phyloP scores from a whole-genome alignment of 2,797 vertebrate species.

The Avahi laniger region DNA sequence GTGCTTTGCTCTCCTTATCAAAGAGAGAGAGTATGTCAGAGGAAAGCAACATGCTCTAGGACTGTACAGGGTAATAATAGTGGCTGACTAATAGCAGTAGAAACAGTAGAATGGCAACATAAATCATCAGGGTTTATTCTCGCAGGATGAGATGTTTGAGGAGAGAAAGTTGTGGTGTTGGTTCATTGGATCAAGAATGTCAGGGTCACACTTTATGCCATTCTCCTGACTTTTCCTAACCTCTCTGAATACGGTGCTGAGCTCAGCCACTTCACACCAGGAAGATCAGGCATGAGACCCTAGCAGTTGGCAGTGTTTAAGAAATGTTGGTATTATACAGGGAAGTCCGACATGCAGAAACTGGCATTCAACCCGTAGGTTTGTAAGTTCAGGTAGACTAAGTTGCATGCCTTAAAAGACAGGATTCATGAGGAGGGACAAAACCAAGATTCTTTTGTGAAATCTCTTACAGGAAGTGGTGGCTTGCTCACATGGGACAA shows the following conservation, averaged over 20 bases:
- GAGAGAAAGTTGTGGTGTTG: neutral
- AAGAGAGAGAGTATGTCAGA: neutral
- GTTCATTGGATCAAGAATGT: neutral
- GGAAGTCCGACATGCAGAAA: neutral
- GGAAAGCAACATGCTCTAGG: neutral
- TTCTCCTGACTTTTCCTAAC: neutral
- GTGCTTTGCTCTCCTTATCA: slow-evolving; percentile 1
- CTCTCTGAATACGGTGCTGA: neutral
- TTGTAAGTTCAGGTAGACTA: too few species aligned
- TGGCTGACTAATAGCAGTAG: neutral
- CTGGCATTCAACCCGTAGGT: neutral
- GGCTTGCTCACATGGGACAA: neutral
- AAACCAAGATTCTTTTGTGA: neutral
- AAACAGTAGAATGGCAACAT: neutral
- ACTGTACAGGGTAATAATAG: neutral
- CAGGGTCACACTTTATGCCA: neutral
- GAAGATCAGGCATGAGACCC: neutral
- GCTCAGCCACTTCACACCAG: neutral
- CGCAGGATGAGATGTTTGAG: neutral
- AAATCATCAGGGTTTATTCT: neutral
- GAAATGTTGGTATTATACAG: neutral
- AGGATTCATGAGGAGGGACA: neutral
- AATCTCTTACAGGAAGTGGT: neutral
- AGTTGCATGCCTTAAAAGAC: neutral
- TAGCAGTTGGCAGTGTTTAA: neutral